phyloP scores from a whole-genome alignment of 2,888 invertebrate genomes.

The Cataglyphis cursor region DNA sequence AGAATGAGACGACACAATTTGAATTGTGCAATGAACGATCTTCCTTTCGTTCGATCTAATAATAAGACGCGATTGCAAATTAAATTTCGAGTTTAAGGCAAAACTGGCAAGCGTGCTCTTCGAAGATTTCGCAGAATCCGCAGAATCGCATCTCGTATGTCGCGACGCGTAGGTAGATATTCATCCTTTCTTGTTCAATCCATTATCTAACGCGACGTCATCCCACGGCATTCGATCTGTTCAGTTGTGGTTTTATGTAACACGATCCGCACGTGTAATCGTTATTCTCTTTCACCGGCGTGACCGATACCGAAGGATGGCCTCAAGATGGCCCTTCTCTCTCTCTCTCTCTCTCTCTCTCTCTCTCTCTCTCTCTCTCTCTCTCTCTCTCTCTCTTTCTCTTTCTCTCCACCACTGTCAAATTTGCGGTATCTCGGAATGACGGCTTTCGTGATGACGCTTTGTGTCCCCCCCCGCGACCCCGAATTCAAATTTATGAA shows the following conservation, averaged over 20 bases:
- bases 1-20: background rate
- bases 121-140: background rate
- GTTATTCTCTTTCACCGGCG: slow-evolving; percentile 65
- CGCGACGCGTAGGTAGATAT: slow-evolving; percentile 7
- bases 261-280: slow-evolving; percentile 71
- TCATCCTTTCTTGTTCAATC: slow-evolving; percentile 34
- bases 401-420: background rate
- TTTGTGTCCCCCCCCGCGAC: no score
- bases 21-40: background rate
- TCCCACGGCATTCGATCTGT: slow-evolving; percentile 42
- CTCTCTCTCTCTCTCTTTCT: background rate
- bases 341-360: slow-evolving; percentile 4
- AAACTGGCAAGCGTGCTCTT: background rate
- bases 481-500: background rate
- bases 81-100: slow-evolving; percentile 3
- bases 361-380: background rate
- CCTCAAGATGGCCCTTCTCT: slow-evolving; percentile 78
- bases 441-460: background rate
- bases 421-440: slow-evolving; percentile 7
- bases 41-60: background rate
- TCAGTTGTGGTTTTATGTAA: slow-evolving; percentile 71
- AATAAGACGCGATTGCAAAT: background rate
- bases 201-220: slow-evolving; percentile 52
- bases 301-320: slow-evolving; percentile 60
- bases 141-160: background rate